phyloP scores from a whole-genome alignment of 2,797 vertebrate genomes.

The Staurois parvus region DNA sequence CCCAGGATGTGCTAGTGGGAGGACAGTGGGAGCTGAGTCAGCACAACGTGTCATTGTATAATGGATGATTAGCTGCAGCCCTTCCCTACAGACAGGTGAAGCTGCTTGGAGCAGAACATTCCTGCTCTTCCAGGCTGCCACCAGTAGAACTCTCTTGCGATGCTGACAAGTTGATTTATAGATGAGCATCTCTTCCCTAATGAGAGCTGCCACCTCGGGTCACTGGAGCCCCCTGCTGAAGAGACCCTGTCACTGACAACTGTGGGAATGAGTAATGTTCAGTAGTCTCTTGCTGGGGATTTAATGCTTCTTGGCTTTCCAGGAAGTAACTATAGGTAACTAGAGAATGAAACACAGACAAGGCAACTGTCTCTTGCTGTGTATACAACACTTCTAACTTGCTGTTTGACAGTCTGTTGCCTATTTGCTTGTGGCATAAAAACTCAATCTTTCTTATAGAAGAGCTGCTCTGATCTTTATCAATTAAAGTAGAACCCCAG shows the following conservation, averaged over 20 bases:
- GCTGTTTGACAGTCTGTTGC: background rate
- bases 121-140: constrained; percentile 62
- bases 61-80: constrained; percentile 67
- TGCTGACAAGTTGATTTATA: constrained; percentile 79
- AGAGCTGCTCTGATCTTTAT: no score
- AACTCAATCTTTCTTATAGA: no score
- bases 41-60: constrained; percentile 61
- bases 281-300: constrained; percentile 54
- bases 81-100: constrained; percentile 68
- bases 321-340: constrained; percentile 54
- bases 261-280: constrained; percentile 52
- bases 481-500: no score
- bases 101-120: constrained; percentile 64
- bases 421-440: no score
- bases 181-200: constrained; percentile 70
- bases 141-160: constrained; percentile 39
- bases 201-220: constrained; percentile 66
- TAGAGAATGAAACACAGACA: constrained; percentile 45
- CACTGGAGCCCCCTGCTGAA: constrained; percentile 75
- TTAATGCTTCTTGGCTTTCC: constrained; percentile 30
- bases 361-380: constrained; percentile 9
- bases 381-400: constrained; percentile 9
- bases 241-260: constrained; percentile 51
- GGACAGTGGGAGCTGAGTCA: constrained; percentile 51
- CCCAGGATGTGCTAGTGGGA: constrained; percentile 33